A percentile compares a stretch with the other conserved stretches of the same genome.
phyloP scores from a whole-genome alignment of 2,797 vertebrate genomes.

The Sebastes trivittatus region DNA sequence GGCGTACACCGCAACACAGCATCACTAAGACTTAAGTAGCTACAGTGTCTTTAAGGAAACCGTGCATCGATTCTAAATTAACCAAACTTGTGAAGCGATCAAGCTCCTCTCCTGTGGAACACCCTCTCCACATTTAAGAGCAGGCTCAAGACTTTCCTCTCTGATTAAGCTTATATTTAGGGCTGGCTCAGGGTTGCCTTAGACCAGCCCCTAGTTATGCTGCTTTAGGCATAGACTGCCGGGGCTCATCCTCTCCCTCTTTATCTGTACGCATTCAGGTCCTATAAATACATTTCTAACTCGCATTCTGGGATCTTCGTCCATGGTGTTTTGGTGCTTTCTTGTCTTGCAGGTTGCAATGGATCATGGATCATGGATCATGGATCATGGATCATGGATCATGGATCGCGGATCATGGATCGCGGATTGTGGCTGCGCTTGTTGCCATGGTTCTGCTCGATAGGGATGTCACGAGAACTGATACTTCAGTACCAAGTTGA shows the following conservation, averaged over 20 bases:
- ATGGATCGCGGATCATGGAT: too few relatives aligned
- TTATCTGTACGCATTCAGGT: not conserved
- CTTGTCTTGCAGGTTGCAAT: not conserved
- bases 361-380: not conserved
- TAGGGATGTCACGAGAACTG: not conserved
- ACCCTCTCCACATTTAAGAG: not conserved
- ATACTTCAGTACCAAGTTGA: not conserved
- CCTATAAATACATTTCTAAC: not conserved
- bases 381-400: too few relatives aligned
- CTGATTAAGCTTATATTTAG: not conserved
- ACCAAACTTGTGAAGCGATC: conserved; percentile 10
- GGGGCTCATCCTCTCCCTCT: not conserved
- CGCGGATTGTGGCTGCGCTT: not conserved
- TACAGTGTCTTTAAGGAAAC: conserved; percentile 27
- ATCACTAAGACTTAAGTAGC: conserved; percentile 23
- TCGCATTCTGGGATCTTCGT: not conserved
- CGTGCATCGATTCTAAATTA: conserved; percentile 59
- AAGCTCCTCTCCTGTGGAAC: too few relatives aligned
- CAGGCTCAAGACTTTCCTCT: not conserved
- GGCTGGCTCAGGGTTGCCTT: not conserved
- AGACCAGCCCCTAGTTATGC: not conserved
- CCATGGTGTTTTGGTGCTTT: not conserved
- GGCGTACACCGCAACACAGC: not conserved
- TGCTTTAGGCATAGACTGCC: not conserved
- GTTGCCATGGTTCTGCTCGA: not conserved